Base-by-base conservation (phyloP, 2,888 invertebrate species). In the Rhabditophanes sp. region DNA sequence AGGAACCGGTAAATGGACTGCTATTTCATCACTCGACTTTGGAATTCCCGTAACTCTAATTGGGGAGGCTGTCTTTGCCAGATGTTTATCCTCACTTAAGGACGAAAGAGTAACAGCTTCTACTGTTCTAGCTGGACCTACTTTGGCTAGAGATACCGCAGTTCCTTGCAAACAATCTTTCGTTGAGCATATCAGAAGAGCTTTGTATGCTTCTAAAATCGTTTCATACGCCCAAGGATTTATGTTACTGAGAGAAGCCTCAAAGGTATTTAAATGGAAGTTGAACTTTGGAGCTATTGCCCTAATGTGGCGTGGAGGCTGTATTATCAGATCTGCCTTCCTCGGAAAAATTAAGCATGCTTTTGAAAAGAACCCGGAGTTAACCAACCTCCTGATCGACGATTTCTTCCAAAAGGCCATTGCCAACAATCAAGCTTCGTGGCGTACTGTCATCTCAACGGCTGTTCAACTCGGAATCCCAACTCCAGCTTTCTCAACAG, bases 1-100 rank as follows among this genome's bases (percentile, higher is more conserved):
- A 68, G 96, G 96, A 31, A 96, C 96, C 0, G 96, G 96, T 35
- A 96, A 96, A 68, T 99, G 96, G 96, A 99, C 96, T 0, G 90
- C 85, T 0, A 83, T 93, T 51, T 76, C 87, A 3, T 85, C 90
- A 0, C 70, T 96, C 16, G 87, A 96, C 58, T 87, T 83, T 59
- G 93, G 90, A 6, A 78, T 85, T 9, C 96, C 96, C 0, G 88
- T 96, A 9, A 96, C 96, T 27, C 77, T 96, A 41, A 99, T 96
- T 44, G 93, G 72, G 69, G 93, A 96, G 68, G 87, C 93, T 1
- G 96, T 96, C 3, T 96, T 93, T 68, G 81, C 88, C 1, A 76
- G 96, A 22, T 93, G 87, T 64, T 73, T 99, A 4, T 93, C 93
- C 0, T 78, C 90, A 0, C 70, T 96, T 31, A 85, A 76, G 72